Evolutionary conservation across 2,888 invertebrate genomes (phyloP).

Genomic region (Thymelicus sylvestris): DNA sequence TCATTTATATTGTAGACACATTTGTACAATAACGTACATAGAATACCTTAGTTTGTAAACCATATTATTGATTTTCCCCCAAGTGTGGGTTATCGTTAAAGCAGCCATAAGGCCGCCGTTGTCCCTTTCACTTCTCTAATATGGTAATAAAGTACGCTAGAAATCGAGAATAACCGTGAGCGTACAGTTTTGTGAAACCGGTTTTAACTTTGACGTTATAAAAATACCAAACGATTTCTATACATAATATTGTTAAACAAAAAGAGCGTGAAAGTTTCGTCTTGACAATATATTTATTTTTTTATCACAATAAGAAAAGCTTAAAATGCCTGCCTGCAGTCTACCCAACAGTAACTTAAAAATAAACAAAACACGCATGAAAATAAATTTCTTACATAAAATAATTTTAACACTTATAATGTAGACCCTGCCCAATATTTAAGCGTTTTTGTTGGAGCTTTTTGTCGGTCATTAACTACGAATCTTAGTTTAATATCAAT

Average conservation of each 20-base stretch:
- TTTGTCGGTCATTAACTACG: neutral
- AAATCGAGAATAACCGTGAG: constrained; percentile 44
- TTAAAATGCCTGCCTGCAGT: no score
- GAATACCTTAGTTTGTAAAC: neutral
- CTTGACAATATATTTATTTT: neutral
- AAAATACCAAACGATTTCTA: constrained; percentile 20
- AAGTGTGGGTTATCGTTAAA: constrained; percentile 29
- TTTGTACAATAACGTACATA: neutral
- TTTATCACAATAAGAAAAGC: no score
- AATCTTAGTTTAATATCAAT: neutral
- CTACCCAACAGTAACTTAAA: no score
- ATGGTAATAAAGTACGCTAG: constrained; percentile 47
- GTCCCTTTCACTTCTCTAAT: constrained; percentile 50
- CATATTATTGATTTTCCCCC: constrained; percentile 22
- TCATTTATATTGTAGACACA: no score
- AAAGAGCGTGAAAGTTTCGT: neutral
- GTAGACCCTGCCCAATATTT: neutral
- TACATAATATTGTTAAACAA: neutral
- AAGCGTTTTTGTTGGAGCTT: neutral
- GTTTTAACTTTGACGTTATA: constrained; percentile 30
- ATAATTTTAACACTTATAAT: neutral
- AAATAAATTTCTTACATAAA: no score
- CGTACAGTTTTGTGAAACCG: constrained; percentile 28
- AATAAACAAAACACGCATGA: no score
- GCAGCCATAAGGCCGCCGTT: constrained; percentile 43